phyloP scores from a whole-genome alignment of 2,888 invertebrate genomes.

The Phorcus lineatus region DNA sequence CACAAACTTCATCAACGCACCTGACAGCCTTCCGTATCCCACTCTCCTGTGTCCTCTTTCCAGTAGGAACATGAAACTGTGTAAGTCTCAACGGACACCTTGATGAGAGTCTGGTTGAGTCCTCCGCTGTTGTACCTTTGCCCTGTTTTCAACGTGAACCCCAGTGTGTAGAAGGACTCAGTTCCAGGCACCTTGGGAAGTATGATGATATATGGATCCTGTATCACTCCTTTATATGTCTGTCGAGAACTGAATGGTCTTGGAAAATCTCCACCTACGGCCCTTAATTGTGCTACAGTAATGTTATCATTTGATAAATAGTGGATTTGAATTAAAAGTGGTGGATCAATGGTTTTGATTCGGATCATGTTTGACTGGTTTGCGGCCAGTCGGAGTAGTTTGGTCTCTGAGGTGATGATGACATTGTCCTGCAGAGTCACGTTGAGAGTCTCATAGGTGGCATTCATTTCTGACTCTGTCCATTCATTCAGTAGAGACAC shows the following conservation, averaged over 20 bases:
- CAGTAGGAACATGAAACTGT: conserved; percentile 25
- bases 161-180: not conserved
- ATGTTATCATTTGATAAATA: not conserved
- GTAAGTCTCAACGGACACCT: not conserved
- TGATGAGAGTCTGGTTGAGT: not conserved
- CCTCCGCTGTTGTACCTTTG: not conserved
- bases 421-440: too few species aligned
- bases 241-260: not conserved
- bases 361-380: too few species aligned
- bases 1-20: not conserved
- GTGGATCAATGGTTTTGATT: too few species aligned
- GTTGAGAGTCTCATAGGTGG: not conserved
- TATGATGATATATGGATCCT: conserved; percentile 15
- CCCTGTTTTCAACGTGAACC: not conserved
- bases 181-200: not conserved
- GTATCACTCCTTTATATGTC: not conserved
- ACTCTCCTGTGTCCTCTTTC: conserved; percentile 10
- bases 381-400: too few species aligned
- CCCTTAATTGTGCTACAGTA: not conserved
- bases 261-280: not conserved
- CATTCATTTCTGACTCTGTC: not conserved
- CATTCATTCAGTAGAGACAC: too few species aligned
- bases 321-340: too few species aligned
- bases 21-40: conserved; percentile 26
- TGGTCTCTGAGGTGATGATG: too few species aligned